Evolutionary conservation across 2,113 vertebrate species (phyloP), one percentile per base, ranked within the genome.

Genomic region (Microtus montanus): DNA sequence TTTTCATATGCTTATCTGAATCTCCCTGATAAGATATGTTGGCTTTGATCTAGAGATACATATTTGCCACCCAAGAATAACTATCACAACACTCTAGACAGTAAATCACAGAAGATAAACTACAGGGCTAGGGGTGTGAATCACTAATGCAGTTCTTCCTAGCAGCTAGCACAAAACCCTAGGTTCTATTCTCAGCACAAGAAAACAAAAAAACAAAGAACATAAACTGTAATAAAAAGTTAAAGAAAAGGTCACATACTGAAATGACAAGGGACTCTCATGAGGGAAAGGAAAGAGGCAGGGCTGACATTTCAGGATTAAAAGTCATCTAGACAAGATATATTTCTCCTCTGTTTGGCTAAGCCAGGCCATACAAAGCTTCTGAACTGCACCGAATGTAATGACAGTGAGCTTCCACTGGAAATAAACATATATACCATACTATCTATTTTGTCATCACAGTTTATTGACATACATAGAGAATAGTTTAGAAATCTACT

Each of bases 221-320:
- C 47, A 83, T 54, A 68, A 94, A 63, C 30, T n/a, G 35, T 26
- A 94, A 52, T 44, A 11, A 75, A 61, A 26, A 68, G 15, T 75
- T 49, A 87, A 49, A 75, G 33, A 90, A 95, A 91, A 96, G 28
- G n/a, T 85, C 74, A 92, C 58, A 93, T 44, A 47, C 33, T 61
- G 4, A 96, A 93, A 38, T 38, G 35, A 83, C 9, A 84, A 66
- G 26, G 75, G 38, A 80, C 41, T 4, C 7, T 6, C 22, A 24
- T 71, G 3, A 64, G 30, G 86, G 24, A 96, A 95, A 84, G 47
- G 24, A 87, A 10, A 83, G 33, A 84, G n/a, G 33, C 61, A 61
- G 20, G 10, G 74, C 58, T 88, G 66, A 28, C 38, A 90, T 82
- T 92, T 77, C 66, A 78, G 33, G 14, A 17, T 61, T 82, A 66